These are phyloP conservation scores for Lochmaea crataegi DNA, from an alignment of 2,888 invertebrate genomes.

Conservation along the genomic window DNA sequence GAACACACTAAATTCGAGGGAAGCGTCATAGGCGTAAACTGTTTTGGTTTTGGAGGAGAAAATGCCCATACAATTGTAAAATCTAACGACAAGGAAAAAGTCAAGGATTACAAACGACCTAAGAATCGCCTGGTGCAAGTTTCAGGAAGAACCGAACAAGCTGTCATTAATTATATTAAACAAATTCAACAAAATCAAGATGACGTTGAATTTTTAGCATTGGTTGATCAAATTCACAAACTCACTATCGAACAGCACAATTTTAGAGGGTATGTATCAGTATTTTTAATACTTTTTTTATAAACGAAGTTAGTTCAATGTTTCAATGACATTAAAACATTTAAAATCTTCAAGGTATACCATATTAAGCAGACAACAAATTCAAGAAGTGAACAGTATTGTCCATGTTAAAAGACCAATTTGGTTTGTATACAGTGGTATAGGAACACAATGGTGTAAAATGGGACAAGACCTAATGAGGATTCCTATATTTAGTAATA, in stretches of 20 bases:
- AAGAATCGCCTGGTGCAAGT: constrained; percentile 65
- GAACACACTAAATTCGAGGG: constrained; percentile 67
- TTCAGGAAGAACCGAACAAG: constrained; percentile 79
- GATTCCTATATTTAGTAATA: constrained; percentile 69
- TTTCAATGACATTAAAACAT: background rate
- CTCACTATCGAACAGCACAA: constrained; percentile 77
- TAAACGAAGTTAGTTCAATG: background rate
- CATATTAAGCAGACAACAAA: constrained; percentile 40
- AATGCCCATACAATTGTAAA: constrained; percentile 68
- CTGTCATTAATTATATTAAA: constrained; percentile 73
- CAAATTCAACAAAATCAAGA: constrained; percentile 69
- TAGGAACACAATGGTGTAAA: constrained; percentile 75
- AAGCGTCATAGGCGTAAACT: constrained; percentile 71
- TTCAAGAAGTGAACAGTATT: constrained; percentile 30
- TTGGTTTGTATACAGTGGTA: constrained; percentile 77
- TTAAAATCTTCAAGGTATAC: constrained; percentile 34
- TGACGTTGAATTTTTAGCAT: constrained; percentile 77
- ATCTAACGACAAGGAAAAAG: constrained; percentile 59
- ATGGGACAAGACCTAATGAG: constrained; percentile 73
- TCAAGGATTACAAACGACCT: constrained; percentile 40
- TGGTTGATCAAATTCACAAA: constrained; percentile 78
- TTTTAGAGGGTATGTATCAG: constrained; percentile 77
- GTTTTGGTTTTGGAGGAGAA: constrained; percentile 76
- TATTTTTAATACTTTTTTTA: too few species aligned
- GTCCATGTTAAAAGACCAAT: constrained; percentile 62